A percentile compares a stretch with the other conserved stretches of the same genome.
Evolutionary conservation across 2,797 vertebrate species (phyloP).

Genomic region (Tangara arthus): DNA sequence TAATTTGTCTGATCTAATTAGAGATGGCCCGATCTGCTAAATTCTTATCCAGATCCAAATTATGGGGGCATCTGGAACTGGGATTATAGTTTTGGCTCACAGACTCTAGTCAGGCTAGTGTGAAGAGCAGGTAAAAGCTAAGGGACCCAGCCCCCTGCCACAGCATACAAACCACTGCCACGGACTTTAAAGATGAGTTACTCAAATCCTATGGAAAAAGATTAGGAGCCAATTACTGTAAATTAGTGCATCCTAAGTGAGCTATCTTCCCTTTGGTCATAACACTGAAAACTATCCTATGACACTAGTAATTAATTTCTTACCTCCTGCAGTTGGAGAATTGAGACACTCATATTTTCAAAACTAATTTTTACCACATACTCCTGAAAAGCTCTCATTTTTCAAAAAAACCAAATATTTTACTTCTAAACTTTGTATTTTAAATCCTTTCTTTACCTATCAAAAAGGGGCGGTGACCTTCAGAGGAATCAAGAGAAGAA

Average conservation of each 20-base stretch:
- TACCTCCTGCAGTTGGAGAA: background rate
- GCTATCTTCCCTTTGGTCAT: background rate
- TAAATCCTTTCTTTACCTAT: background rate
- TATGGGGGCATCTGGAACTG: conserved; percentile 21
- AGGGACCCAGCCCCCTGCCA: background rate
- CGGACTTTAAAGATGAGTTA: background rate
- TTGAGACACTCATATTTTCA: background rate
- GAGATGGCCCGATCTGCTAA: conserved; percentile 30
- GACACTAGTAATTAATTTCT: background rate
- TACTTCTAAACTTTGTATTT: background rate
- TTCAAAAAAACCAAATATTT: background rate
- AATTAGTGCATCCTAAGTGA: background rate
- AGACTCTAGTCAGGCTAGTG: conserved; percentile 44
- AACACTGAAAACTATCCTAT: background rate
- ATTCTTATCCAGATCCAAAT: conserved; percentile 46
- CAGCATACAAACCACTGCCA: background rate
- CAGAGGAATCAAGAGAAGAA: background rate
- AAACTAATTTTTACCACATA: background rate
- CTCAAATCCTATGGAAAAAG: background rate
- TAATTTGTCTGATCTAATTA: conserved; percentile 72
- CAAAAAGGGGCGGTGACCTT: background rate
- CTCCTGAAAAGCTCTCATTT: background rate
- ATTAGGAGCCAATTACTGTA: background rate
- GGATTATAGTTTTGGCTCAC: background rate
- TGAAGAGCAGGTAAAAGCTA: conserved; percentile 61